Evolutionary conservation across 2,797 vertebrate genomes (phyloP).

Genomic region (Xenops minutus): DNA sequence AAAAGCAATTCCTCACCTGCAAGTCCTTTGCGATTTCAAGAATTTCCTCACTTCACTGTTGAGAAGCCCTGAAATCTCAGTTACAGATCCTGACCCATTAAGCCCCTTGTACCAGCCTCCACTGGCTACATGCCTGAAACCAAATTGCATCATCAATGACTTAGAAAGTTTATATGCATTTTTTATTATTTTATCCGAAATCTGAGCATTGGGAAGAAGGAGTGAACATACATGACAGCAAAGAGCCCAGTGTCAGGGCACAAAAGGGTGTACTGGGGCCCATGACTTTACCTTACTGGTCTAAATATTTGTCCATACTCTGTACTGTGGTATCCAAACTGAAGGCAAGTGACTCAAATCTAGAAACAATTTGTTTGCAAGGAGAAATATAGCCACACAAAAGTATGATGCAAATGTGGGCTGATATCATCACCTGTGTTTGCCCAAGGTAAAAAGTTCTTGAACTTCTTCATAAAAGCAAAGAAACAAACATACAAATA

Average conservation of each 20-base stretch:
- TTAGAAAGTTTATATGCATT: neutral
- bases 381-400: neutral
- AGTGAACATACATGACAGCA: neutral
- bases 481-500: conserved; percentile 3
- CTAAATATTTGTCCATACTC: neutral
- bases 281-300: neutral
- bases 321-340: neutral
- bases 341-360: neutral
- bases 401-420: neutral
- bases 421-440: neutral
- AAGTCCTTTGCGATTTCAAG: neutral
- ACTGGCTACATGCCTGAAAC: neutral
- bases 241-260: neutral
- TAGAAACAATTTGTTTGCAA: neutral
- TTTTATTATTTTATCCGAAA: neutral
- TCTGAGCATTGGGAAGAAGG: neutral
- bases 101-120: neutral
- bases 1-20: neutral
- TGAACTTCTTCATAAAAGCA: neutral
- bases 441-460: neutral
- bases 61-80: neutral
- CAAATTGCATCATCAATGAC: neutral
- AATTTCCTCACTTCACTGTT: neutral
- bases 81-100: neutral
- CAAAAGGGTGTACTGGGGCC: neutral